Evolutionary conservation across 1,140 invertebrate genomes (phyloP).

Genomic region (Acyrthosiphon pisum): DNA sequence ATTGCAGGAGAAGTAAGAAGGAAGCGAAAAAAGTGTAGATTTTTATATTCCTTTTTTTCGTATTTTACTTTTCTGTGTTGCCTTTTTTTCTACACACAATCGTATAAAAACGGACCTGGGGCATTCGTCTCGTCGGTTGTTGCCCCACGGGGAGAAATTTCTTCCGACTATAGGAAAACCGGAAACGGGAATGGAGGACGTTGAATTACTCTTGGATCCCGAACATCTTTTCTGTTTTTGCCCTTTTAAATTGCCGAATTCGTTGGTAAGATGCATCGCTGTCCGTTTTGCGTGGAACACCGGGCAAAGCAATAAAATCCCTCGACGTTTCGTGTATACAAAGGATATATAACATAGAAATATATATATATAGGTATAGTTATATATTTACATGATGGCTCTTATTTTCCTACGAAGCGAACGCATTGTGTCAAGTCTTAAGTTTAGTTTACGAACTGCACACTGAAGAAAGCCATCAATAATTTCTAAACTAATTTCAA

Average conservation of each 20-base stretch:
- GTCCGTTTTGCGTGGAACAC: constrained; percentile 20
- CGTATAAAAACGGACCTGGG: constrained; percentile 52
- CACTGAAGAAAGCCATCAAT: background rate
- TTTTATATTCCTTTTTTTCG: constrained; percentile 45
- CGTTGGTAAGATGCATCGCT: constrained; percentile 36
- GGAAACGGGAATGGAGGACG: background rate
- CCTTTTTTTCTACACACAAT: background rate
- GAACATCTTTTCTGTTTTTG: constrained; percentile 38
- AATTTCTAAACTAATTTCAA: background rate
- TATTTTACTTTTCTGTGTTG: background rate
- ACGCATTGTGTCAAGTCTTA: background rate
- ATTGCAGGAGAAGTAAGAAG: background rate
- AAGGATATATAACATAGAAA: constrained; percentile 6
- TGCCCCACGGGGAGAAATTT: constrained; percentile 54
- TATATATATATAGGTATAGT: background rate
- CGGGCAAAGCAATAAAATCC: constrained; percentile 5
- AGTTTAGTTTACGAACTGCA: background rate
- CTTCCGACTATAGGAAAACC: constrained; percentile 42
- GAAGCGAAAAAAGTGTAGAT: constrained; percentile 38
- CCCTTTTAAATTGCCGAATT: constrained; percentile 48
- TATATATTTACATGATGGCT: background rate
- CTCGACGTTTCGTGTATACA: background rate
- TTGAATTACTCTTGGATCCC: constrained; percentile 14
- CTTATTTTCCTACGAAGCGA: background rate
- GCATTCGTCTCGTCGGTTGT: constrained; percentile 51